A percentile compares a stretch with the other conserved stretches of the same genome.
phyloP scores from a whole-genome alignment of 1,140 invertebrate genomes.

The Drosophila willistoni region DNA sequence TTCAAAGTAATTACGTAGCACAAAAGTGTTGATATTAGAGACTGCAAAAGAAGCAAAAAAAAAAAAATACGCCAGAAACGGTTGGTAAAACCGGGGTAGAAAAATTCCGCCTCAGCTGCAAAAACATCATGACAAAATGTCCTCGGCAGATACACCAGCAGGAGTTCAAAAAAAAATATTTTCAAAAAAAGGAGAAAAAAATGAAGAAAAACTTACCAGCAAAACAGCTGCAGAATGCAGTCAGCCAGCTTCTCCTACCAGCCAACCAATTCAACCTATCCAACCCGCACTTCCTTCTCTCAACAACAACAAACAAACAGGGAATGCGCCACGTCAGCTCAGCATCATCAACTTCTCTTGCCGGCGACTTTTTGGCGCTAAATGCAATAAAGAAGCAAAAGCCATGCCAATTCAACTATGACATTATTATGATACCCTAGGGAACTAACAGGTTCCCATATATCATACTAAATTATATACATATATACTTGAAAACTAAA shows the following conservation, averaged over 20 bases:
- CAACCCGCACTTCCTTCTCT: neutral
- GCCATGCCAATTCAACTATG: neutral
- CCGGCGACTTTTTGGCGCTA: constrained; percentile 50
- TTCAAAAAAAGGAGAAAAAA: constrained; percentile 28
- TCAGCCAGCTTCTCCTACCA: constrained; percentile 31
- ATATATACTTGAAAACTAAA: too few relatives aligned
- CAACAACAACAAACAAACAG: constrained; percentile 21
- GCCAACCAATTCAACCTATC: neutral
- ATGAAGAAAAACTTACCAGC: constrained; percentile 38
- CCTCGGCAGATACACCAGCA: constrained; percentile 55
- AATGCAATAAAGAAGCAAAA: constrained; percentile 11
- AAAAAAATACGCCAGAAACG: neutral
- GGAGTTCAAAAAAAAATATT: constrained; percentile 28
- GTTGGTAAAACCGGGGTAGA: neutral
- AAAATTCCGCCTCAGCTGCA: constrained; percentile 47
- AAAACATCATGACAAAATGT: constrained; percentile 76
- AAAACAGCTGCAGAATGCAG: constrained; percentile 66
- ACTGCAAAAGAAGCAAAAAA: constrained; percentile 50
- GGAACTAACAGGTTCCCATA: neutral
- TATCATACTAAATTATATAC: too few relatives aligned
- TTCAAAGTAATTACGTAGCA: constrained; percentile 82
- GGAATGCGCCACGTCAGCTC: constrained; percentile 57
- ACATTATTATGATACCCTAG: neutral
- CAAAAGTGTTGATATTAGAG: constrained; percentile 82
- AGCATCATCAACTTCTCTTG: constrained; percentile 51